These are phyloP conservation scores for Chiroxiphia lanceolata DNA, from an alignment of 2,797 vertebrate species.

Conservation along the genomic window DNA sequence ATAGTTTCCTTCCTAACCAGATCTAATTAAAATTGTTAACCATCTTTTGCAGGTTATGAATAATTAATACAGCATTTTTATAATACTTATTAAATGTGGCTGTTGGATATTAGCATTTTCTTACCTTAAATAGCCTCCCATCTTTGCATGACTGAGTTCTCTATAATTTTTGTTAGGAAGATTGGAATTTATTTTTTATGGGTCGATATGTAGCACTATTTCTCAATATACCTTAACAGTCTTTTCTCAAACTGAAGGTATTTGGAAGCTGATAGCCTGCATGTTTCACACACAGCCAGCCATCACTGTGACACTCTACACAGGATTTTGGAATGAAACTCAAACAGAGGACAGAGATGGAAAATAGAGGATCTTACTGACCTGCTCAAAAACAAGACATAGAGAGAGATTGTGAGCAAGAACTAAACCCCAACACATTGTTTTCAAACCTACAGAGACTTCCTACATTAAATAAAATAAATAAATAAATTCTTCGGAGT, in stretches of 20 bases:
- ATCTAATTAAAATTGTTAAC: slow-evolving; percentile 23
- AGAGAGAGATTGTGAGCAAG: not conserved
- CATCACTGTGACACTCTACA: not conserved
- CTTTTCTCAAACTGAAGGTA: not conserved
- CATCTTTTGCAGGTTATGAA: not conserved
- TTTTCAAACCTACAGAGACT: not conserved
- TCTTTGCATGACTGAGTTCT: not conserved
- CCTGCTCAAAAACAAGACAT: not conserved
- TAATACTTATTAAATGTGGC: not conserved
- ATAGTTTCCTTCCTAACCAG: not conserved
- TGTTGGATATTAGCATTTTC: not conserved
- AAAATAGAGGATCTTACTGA: not conserved
- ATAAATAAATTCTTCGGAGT: not conserved
- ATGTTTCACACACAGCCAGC: not conserved
- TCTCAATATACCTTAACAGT: not conserved
- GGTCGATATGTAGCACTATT: not conserved
- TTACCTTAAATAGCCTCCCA: not conserved
- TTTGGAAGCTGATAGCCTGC: not conserved
- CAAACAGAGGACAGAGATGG: not conserved
- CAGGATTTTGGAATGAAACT: not conserved
- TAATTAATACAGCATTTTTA: not conserved
- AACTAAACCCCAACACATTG: not conserved
- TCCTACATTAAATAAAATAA: not conserved
- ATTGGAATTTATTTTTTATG: not conserved
- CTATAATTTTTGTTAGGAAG: not conserved